Evolutionary conservation across 2,888 invertebrate genomes (phyloP), one percentile per base, ranked within the genome.

Genomic region (Epistrophe grossulariae): DNA sequence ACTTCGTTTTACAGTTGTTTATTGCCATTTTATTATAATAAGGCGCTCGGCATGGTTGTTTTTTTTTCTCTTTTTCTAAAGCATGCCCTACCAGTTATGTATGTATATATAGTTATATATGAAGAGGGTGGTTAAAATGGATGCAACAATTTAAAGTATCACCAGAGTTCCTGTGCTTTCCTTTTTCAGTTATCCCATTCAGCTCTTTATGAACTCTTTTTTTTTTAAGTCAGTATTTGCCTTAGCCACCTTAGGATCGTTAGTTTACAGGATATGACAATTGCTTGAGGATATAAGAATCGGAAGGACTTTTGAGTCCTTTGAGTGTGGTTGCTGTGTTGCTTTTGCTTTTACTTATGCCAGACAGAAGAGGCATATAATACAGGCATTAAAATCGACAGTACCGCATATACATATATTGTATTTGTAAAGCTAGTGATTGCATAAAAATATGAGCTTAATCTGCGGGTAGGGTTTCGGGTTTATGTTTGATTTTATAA

Each of bases 21-120:
- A 84, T 79, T 79, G 55, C 79, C 24, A 40, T 79, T 84, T 84
- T 84, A 79, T 84, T 84, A 79, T 76, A 84, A 79, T 84, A 50
- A 64, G 57, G 62, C 17, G 45, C 64, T 70, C 28, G 28, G 48
- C n/a, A 68, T 79, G 66, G 79, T 62, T 78, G 40, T 31, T 57
- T 35, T n/a, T n/a, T n/a, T n/a, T n/a, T n/a, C n/a, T n/a, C n/a
- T n/a, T n/a, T n/a, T 55, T 78, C 50, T 38, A 43, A 38, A 28
- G 5, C 50, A 50, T 50, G 50, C 40, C 71, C 62, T 31, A 10
- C 59, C 55, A 64, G 7, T 2, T 6, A 24, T 24, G 24, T 24
- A 24, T 24, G 3, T 6, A 11, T 5, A 15, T 15, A 15, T 43
- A 6, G 6, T 7, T 3, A n/a, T 6, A n/a, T 19, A 19, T 11